Conservation (phyloP, 2,797 vertebrate genomes). For the Chelidonichthys spinosus region DNA sequence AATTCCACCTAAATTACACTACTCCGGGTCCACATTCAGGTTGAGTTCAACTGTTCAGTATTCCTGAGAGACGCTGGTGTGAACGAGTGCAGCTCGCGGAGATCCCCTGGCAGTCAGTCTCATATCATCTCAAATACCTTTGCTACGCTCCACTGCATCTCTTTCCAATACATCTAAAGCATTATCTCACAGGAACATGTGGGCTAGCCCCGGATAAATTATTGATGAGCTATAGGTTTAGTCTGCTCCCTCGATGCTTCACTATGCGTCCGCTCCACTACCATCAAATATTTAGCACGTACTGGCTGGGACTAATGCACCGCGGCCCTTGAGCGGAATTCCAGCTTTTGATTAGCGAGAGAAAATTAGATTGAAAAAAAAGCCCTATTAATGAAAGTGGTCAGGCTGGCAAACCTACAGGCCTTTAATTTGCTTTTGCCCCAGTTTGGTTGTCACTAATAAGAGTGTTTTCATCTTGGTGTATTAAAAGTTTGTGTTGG, state of each 20-base stretch:
- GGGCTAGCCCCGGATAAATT: slow-evolving; percentile 54
- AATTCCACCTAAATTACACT: slow-evolving; percentile 46
- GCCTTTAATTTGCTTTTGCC: slow-evolving; percentile 48
- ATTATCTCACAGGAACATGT: slow-evolving; percentile 63
- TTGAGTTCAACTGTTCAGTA: slow-evolving; percentile 61
- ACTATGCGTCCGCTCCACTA: slow-evolving; percentile 46
- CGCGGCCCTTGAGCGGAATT: slow-evolving; percentile 49
- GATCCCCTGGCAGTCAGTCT: slow-evolving; percentile 57
- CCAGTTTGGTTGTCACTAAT: slow-evolving; percentile 40
- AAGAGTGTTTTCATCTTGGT: background rate
- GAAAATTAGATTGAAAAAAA: slow-evolving; percentile 48
- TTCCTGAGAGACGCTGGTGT: slow-evolving; percentile 53
- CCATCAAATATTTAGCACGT: slow-evolving; percentile 80
- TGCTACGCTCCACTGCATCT: slow-evolving; percentile 54
- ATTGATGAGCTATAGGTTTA: slow-evolving; percentile 77
- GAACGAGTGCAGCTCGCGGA: slow-evolving; percentile 42
- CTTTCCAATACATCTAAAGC: slow-evolving; percentile 58
- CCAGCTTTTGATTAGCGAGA: slow-evolving; percentile 69
- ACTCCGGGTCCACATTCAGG: slow-evolving; percentile 37
- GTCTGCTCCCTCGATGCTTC: slow-evolving; percentile 56
- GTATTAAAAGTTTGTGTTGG: too few relatives aligned
- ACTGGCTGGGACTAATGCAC: slow-evolving; percentile 62
- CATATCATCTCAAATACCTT: slow-evolving; percentile 72
- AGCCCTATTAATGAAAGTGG: slow-evolving; percentile 60
- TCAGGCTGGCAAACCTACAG: slow-evolving; percentile 49